Base-by-base conservation (phyloP, 2,888 invertebrate species). In the Heliconius hortense region DNA sequence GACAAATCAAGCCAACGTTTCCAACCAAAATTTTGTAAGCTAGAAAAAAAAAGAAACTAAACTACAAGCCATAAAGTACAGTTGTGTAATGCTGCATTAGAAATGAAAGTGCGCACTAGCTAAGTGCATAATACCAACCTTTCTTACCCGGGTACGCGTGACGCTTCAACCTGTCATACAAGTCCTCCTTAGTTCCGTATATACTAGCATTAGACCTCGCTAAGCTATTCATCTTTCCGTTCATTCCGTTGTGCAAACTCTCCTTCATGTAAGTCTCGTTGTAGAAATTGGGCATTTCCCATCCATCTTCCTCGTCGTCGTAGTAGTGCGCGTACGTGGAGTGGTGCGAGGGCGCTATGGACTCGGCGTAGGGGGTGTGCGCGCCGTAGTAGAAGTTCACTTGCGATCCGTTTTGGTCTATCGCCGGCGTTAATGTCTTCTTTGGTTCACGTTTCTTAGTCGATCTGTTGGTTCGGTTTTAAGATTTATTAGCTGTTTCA, bases 261-360 rank as follows among this genome's bases (percentile, higher is more conserved):
- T 98, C 98, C 93, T 98, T 98, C 98, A 98, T 98, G 87, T 98
- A 98, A 2, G 98, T 98, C 91, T 98, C 98, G 88, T 98, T 98
- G 92, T 98, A 98, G 90, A 98, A 98, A 90, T 98, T 98, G 0
- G 98, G 98, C 98, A 98, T 98, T 88, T 98, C 98, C 98, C 98
- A 98, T 68, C 98, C 98, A 84, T 98, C 98, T 90, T 98, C 98
- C 87, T 98, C 98, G 83, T 98, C 98, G 86, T 98, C 98, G 83
- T 98, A 98, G 89, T 98, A 98, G 88, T 98, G 98, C 5, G 98
- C 98, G 89, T 98, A 98, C 0, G 98, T 98, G 69, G 98, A 98
- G 87, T 98, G 98, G 90, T 98, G 98, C 10, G 98, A 98, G 1
- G 98, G 98, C 0, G 98, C 98, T 82, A 98, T 98, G 74, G 98